A percentile compares a stretch with the other conserved stretches of the same genome.
Conservation (phyloP, 2,888 invertebrate species). For the Campoletis raptor region DNA sequence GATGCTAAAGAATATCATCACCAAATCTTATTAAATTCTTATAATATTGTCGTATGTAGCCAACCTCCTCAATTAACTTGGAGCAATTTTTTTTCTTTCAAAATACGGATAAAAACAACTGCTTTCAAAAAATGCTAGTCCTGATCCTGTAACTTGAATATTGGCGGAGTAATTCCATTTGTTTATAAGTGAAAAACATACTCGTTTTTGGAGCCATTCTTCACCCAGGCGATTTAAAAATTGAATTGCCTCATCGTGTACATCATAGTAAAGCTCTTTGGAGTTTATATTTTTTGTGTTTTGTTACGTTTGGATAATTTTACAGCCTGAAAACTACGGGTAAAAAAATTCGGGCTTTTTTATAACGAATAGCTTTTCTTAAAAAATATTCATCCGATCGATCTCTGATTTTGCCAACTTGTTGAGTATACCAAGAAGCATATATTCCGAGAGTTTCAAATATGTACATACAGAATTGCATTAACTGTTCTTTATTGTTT, state of each 20-base stretch:
- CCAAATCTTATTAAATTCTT: too few relatives aligned
- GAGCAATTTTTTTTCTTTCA: neutral
- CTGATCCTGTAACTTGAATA: slow-evolving; percentile 24
- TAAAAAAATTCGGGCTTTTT: slow-evolving; percentile 13
- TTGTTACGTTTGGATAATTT: too few relatives aligned
- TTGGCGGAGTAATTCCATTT: slow-evolving; percentile 5
- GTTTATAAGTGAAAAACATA: slow-evolving; percentile 18
- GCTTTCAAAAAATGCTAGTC: slow-evolving; percentile 14
- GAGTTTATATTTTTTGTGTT: too few relatives aligned
- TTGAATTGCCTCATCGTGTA: too few relatives aligned
- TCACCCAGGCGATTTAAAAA: neutral
- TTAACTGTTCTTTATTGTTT: neutral
- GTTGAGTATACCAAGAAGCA: neutral
- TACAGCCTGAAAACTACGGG: neutral
- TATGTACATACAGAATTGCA: neutral
- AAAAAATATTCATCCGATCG: too few relatives aligned
- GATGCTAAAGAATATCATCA: too few relatives aligned
- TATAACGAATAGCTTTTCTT: too few relatives aligned
- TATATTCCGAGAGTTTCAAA: slow-evolving; percentile 2
- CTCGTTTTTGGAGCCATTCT: slow-evolving; percentile 20
- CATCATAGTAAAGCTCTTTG: too few relatives aligned
- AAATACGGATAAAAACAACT: neutral
- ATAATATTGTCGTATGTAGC: too few relatives aligned
- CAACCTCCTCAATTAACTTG: slow-evolving; percentile 2
- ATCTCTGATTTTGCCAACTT: too few relatives aligned